A percentile compares a stretch with the other conserved stretches of the same genome.
phyloP scores from a whole-genome alignment of 2,888 invertebrate species.

The Chrysolina americana region DNA sequence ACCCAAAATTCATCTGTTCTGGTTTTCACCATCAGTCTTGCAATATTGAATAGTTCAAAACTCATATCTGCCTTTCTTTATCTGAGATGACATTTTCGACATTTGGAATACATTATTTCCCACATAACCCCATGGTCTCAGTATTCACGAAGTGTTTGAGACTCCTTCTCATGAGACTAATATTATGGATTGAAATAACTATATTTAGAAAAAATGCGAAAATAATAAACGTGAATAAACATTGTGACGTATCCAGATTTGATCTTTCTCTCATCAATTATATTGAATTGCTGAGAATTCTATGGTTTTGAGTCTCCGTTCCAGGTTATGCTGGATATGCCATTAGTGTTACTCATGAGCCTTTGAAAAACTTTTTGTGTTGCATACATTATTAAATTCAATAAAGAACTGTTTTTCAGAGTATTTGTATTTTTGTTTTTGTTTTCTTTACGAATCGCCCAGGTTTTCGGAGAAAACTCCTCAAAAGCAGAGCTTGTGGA shows the following conservation, averaged over 20 bases:
- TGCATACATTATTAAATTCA: not conserved
- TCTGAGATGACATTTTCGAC: not conserved
- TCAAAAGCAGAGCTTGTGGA: too few relatives aligned
- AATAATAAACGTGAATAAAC: not conserved
- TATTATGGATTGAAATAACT: not conserved
- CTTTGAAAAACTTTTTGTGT: not conserved
- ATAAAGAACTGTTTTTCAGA: slow-evolving; percentile 4
- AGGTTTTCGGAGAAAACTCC: too few relatives aligned
- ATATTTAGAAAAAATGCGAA: not conserved
- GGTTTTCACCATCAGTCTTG: not conserved
- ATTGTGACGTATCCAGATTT: slow-evolving; percentile 6
- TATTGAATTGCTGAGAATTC: not conserved
- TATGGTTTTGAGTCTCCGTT: not conserved
- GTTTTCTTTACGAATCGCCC: too few relatives aligned
- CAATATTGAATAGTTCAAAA: not conserved
- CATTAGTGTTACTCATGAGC: not conserved
- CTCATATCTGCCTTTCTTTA: not conserved
- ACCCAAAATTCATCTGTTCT: not conserved
- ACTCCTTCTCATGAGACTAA: not conserved
- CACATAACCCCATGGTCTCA: not conserved
- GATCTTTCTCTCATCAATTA: not conserved
- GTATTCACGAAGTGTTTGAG: not conserved
- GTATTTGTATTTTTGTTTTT: too few relatives aligned
- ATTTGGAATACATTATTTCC: not conserved
- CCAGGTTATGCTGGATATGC: not conserved